Base-by-base conservation (phyloP, 1,140 invertebrate species). In the Drosophila fuyamai region DNA sequence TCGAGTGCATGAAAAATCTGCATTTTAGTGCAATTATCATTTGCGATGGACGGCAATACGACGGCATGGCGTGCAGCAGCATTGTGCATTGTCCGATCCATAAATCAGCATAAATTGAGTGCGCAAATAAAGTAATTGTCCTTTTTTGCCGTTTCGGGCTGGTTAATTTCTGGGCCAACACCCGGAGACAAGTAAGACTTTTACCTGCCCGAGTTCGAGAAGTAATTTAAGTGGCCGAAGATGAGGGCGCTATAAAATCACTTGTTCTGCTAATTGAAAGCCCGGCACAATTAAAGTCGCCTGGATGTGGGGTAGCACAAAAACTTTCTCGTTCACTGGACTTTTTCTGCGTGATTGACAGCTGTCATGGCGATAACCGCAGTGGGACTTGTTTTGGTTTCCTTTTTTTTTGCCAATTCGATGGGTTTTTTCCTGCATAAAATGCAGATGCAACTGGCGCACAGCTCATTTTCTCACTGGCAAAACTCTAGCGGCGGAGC, bases 51-150 rank as follows among this genome's bases (percentile, higher is more conserved):
- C 66, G 62, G 62, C 80, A 47, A 65, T 59, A 50, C 13, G 32
- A 36, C 38, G 29, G 41, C n/a, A 53, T 44, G 44, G 71, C 35
- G 9, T 35, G n/a, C 48, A 51, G 62, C 65, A 48, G 66, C 46
- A 79, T 56, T 68, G 59, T 40, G 72, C 62, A 46, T 54, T 53
- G 62, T 44, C 56, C 27, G 50, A 46, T 56, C 56, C 75, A 77
- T 86, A 88, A 86, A 86, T 86, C 83, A 86, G 66, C 60, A 81
- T 83, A 76, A 82, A 76, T 82, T 76, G 71, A 88, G 79, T 86
- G 70, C 83, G 76, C 81, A 86, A 86, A 86, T 86, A 86, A 86
- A 86, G 83, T 88, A 86, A 86, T 86, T 88, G 83, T 79, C 66
- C 60, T 29, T 43, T 36, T 36, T 43, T 12, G 50, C 62, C 81